Percentiles rank a stretch among this genome's conserved stretches.
Evolutionary conservation across 2,888 invertebrate species (phyloP).

Genomic region (Drosophila kokeensis): DNA sequence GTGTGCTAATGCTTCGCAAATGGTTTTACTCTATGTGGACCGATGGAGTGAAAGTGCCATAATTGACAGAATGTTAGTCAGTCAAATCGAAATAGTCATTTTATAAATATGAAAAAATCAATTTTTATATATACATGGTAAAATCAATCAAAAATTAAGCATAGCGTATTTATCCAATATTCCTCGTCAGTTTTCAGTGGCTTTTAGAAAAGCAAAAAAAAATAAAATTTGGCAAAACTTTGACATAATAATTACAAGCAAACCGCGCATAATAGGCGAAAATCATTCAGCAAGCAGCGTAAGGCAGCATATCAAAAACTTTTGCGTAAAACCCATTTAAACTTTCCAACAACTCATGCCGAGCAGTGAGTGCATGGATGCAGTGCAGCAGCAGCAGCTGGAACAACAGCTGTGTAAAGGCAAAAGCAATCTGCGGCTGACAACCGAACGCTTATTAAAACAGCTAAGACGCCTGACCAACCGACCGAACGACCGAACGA

Average conservation of each 20-base stretch:
- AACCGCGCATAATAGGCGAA: constrained; percentile 38
- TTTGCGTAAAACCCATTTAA: constrained; percentile 77
- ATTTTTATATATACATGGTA: no score
- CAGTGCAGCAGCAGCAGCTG: constrained; percentile 44
- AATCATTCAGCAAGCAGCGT: constrained; percentile 47
- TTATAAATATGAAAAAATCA: background rate
- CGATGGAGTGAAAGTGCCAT: background rate
- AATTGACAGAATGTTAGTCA: constrained; percentile 33
- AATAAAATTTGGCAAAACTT: constrained; percentile 19
- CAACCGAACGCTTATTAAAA: constrained; percentile 75
- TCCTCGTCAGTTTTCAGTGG: constrained; percentile 25
- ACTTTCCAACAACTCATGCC: constrained; percentile 76
- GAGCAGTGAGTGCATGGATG: constrained; percentile 41
- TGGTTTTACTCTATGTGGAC: constrained; percentile 14
- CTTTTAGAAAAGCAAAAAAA: constrained; percentile 14
- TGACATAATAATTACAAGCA: constrained; percentile 53
- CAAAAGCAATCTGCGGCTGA: constrained; percentile 73
- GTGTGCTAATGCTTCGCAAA: constrained; percentile 50
- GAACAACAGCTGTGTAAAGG: constrained; percentile 35
- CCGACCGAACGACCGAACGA: constrained; percentile 8
- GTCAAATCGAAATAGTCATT: constrained; percentile 1
- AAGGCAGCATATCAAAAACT: constrained; percentile 71
- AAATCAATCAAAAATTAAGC: constrained; percentile 21
- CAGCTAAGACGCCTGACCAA: constrained; percentile 30
- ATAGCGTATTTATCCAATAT: background rate